Evolutionary conservation across 2,113 vertebrate species (phyloP).

Genomic region (Egretta garzetta): DNA sequence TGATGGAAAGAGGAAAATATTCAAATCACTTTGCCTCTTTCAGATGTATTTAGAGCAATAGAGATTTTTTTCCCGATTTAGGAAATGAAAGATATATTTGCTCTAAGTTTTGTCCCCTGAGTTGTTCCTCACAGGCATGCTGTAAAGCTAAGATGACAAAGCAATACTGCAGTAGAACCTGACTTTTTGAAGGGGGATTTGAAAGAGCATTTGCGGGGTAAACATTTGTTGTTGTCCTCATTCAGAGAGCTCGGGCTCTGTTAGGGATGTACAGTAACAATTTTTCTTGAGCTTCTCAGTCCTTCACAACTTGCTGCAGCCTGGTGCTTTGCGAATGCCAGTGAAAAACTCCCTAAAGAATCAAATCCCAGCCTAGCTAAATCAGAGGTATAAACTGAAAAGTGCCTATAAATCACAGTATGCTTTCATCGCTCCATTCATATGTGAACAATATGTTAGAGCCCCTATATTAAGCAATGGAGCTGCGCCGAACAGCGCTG

Average conservation of each 20-base stretch:
- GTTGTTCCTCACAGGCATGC: neutral
- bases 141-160: neutral
- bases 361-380: neutral
- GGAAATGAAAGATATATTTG: neutral
- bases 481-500: neutral
- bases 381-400: neutral
- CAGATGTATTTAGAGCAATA: neutral
- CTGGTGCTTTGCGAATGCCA: neutral
- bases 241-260: neutral
- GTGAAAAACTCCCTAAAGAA: neutral
- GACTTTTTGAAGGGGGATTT: neutral
- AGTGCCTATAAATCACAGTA: slow-evolving; percentile 11
- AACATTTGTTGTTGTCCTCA: neutral
- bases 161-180: neutral
- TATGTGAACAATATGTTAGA: neutral
- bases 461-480: neutral
- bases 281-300: neutral
- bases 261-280: neutral
- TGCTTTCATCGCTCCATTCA: neutral
- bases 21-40: neutral
- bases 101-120: neutral
- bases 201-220: neutral
- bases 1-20: neutral
- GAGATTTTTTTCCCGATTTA: neutral
- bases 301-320: neutral